Percentiles rank a stretch among this genome's conserved stretches.
Conservation (phyloP, 1,140 invertebrate genomes). For the Scylla paramamosain region DNA sequence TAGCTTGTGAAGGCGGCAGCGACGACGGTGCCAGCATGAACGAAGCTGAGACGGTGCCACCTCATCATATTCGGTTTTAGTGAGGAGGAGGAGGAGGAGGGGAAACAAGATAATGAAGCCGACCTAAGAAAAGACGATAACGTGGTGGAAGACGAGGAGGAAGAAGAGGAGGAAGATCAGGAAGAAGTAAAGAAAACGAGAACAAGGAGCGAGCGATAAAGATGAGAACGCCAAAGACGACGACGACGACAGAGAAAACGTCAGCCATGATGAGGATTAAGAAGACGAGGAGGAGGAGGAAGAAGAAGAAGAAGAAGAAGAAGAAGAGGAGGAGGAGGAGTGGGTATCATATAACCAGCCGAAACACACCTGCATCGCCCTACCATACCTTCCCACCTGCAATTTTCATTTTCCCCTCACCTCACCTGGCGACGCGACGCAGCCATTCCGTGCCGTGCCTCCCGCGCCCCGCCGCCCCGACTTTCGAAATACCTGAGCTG, state of each 20-base stretch:
- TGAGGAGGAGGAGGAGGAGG: neutral
- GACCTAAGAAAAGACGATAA: neutral
- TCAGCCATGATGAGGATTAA: too few relatives aligned
- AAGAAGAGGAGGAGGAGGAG: neutral
- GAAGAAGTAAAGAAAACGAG: neutral
- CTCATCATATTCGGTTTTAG: conserved; percentile 56
- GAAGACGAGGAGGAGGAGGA: neutral
- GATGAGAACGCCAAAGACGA: too few relatives aligned
- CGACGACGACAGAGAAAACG: too few relatives aligned
- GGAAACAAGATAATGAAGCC: neutral
- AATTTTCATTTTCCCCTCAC: neutral
- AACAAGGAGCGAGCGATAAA: neutral
- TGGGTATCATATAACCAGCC: neutral
- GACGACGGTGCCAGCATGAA: conserved; percentile 45
- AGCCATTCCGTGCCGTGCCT: neutral
- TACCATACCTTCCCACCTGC: too few relatives aligned
- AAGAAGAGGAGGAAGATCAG: neutral
- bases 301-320: neutral
- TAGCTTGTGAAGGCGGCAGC: neutral
- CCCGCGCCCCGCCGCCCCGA: neutral
- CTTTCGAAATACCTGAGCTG: conserved; percentile 45
- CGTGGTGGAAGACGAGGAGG: neutral
- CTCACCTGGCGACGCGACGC: neutral
- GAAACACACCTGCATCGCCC: too few relatives aligned
- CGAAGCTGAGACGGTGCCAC: conserved; percentile 59